Evolutionary conservation across 2,113 vertebrate species (phyloP).

Genomic region (Actinemys pallida): DNA sequence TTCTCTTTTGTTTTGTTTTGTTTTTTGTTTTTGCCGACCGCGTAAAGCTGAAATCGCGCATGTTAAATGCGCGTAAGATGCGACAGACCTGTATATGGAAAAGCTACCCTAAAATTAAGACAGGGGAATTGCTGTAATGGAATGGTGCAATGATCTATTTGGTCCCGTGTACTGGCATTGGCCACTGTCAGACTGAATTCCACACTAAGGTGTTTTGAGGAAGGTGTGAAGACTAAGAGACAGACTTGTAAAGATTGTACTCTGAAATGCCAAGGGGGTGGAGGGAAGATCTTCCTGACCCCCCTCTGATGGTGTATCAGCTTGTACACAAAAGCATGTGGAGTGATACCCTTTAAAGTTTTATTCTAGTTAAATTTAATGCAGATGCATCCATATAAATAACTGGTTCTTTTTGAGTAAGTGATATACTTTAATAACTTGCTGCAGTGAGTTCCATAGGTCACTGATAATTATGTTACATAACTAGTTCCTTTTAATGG

Average conservation of each 20-base stretch:
- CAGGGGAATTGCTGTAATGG: background rate
- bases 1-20: no score
- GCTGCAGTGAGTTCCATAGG: background rate
- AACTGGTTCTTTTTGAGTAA: background rate
- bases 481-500: background rate
- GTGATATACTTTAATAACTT: background rate
- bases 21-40: no score
- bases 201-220: background rate
- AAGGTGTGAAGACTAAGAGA: background rate
- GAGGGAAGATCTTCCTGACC: background rate
- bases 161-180: fast-evolving
- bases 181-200: background rate
- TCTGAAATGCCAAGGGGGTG: background rate
- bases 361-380: background rate
- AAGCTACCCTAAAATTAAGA: background rate
- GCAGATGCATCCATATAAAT: background rate
- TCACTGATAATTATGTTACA: background rate
- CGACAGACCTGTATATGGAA: background rate
- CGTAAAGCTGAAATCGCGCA: no score
- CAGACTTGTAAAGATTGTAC: background rate
- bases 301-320: background rate
- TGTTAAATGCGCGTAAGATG: no score
- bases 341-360: background rate
- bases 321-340: background rate
- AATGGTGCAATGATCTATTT: background rate